phyloP scores from a whole-genome alignment of 2,113 vertebrate genomes.

The Bos taurus region DNA sequence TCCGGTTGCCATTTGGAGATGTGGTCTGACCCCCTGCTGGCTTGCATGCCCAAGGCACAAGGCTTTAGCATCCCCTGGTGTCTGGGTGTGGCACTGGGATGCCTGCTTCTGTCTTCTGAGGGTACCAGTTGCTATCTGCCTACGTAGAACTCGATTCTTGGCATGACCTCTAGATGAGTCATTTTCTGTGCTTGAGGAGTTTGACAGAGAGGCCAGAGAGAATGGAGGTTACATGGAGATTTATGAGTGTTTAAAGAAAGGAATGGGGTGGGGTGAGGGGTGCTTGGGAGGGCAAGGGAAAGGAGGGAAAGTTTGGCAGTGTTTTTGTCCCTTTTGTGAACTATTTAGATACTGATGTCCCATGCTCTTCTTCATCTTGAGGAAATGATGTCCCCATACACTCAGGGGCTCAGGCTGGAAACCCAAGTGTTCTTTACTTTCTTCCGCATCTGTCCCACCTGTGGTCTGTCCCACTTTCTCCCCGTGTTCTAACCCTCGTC shows the following conservation, averaged over 20 bases:
- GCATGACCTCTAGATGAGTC: not conserved
- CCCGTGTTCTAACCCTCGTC: fast-evolving
- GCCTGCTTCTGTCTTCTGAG: not conserved
- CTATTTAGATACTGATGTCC: not conserved
- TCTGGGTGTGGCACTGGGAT: not conserved
- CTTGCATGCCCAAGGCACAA: not conserved
- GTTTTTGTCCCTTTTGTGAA: not conserved
- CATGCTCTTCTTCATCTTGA: not conserved
- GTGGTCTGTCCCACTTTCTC: not conserved
- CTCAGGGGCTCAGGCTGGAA: not conserved
- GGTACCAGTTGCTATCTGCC: not conserved
- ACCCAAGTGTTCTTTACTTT: not conserved
- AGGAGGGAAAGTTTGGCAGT: not conserved
- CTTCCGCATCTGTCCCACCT: not conserved
- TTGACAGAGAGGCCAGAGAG: not conserved
- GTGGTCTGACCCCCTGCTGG: not conserved
- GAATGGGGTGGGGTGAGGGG: not conserved
- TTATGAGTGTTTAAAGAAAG: not conserved
- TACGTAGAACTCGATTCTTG: not conserved
- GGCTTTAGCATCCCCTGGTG: not conserved
- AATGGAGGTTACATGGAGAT: not conserved
- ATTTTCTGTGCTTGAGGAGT: not conserved
- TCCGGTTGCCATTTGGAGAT: not conserved
- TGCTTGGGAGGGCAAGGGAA: not conserved
- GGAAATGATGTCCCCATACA: not conserved